A percentile compares a stretch with the other conserved stretches of the same genome.
Conservation (phyloP, 2,888 invertebrate genomes). For the Diabrotica balteata region DNA sequence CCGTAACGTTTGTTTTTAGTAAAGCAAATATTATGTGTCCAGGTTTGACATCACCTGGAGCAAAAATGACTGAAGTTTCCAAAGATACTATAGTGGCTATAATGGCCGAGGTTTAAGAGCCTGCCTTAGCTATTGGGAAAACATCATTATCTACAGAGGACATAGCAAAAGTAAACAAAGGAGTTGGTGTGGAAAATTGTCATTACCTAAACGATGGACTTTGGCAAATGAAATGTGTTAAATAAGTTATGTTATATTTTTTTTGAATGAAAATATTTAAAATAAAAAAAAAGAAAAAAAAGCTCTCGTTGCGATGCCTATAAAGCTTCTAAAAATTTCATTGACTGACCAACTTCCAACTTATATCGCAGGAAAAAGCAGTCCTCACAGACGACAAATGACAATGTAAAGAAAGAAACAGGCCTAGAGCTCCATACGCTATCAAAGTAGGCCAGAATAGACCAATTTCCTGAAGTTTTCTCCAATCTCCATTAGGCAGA, state of each 20-base stretch:
- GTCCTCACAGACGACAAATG: too few species aligned
- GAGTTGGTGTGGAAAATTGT: constrained; percentile 96
- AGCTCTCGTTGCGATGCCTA: too few species aligned
- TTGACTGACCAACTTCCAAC: too few species aligned
- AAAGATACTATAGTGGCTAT: constrained; percentile 92
- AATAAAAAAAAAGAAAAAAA: not conserved
- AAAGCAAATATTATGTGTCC: constrained; percentile 99
- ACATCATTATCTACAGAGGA: constrained; percentile 93
- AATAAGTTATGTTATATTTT: constrained; percentile 64
- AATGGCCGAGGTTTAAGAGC: constrained; percentile 98
- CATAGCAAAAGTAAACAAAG: constrained; percentile 94
- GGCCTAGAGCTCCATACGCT: too few species aligned
- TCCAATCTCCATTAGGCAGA: too few species aligned
- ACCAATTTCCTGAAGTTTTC: too few species aligned
- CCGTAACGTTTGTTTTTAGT: constrained; percentile 96
- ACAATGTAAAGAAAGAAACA: too few species aligned
- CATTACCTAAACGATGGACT: constrained; percentile 99
- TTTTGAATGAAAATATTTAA: constrained; percentile 9
- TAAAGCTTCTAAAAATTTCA: too few species aligned
- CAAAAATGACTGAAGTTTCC: constrained; percentile 86
- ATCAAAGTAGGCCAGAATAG: too few species aligned
- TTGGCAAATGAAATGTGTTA: constrained; percentile 96
- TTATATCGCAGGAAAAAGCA: too few species aligned
- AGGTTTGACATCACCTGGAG: constrained; percentile 97
- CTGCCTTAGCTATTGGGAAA: constrained; percentile 93